These are phyloP conservation scores for Discoglossus pictus DNA, from an alignment of 2,797 vertebrate genomes.

Conservation along the genomic window DNA sequence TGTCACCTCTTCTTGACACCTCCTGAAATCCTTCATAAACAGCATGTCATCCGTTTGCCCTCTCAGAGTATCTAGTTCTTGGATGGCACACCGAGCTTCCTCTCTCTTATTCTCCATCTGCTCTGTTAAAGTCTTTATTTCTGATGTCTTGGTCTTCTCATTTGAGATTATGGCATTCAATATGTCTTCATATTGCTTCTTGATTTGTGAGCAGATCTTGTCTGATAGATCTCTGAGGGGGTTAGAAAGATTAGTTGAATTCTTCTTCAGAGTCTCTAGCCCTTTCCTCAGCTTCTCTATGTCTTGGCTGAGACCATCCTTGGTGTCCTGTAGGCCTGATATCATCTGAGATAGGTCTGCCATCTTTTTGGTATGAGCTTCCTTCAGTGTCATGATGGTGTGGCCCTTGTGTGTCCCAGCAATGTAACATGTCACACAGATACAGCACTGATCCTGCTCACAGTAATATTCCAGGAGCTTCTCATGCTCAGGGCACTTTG, in stretches of 20 bases:
- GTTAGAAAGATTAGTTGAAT: slow-evolving; percentile 28
- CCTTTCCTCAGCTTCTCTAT: background rate
- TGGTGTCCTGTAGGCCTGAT: background rate
- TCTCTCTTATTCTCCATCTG: slow-evolving; percentile 29
- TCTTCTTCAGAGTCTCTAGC: background rate
- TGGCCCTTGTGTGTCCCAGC: slow-evolving; percentile 58
- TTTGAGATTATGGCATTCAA: slow-evolving; percentile 8
- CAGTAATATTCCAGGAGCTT: slow-evolving; percentile 71
- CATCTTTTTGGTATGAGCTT: background rate
- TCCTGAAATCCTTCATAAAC: background rate
- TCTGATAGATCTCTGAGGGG: slow-evolving; percentile 42
- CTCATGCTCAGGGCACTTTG: slow-evolving; percentile 63
- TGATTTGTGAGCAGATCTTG: background rate
- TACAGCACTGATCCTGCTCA: slow-evolving; percentile 51
- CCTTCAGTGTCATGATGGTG: slow-evolving; percentile 25
- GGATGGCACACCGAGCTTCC: background rate
- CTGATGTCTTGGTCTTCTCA: slow-evolving; percentile 29
- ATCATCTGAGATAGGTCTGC: slow-evolving; percentile 24
- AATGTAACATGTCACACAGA: slow-evolving; percentile 66
- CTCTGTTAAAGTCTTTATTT: background rate
- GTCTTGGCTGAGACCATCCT: background rate
- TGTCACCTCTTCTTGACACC: background rate
- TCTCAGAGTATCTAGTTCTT: background rate
- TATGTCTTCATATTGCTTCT: slow-evolving; percentile 17
- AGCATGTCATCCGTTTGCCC: slow-evolving; percentile 4